These are phyloP conservation scores for Cristatella mucedo DNA, from an alignment of 2,888 invertebrate genomes.

Conservation along the genomic window DNA sequence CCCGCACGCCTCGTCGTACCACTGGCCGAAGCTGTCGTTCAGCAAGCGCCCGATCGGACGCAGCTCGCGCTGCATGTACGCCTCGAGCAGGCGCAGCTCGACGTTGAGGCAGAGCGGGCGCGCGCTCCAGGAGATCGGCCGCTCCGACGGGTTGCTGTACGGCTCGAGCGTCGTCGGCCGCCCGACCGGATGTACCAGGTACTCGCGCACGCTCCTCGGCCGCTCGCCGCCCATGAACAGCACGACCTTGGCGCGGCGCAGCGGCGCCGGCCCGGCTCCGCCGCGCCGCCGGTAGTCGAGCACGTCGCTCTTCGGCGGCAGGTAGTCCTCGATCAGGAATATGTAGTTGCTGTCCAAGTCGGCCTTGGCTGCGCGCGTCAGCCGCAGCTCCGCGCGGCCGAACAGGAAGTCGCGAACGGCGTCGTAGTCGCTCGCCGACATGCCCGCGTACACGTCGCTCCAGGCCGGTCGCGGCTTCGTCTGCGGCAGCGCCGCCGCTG, in stretches of 20 bases:
- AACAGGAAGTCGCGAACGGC: too few species aligned
- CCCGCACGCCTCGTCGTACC: too few species aligned
- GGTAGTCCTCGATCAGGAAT: not conserved
- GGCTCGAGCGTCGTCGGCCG: not conserved
- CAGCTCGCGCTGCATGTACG: too few species aligned
- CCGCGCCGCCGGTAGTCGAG: not conserved
- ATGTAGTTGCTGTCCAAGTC: conserved; percentile 1
- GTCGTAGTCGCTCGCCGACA: too few species aligned
- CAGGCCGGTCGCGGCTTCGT: too few species aligned
- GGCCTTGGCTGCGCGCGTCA: too few species aligned
- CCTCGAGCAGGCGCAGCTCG: too few species aligned
- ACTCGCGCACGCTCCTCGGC: not conserved
- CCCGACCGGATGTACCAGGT: not conserved
- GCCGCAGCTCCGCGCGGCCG: too few species aligned
- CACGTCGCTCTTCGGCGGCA: conserved; percentile 1
- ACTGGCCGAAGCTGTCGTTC: too few species aligned
- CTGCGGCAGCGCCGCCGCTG: too few species aligned
- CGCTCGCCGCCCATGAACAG: not conserved
- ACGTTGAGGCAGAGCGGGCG: not conserved
- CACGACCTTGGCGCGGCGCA: not conserved
- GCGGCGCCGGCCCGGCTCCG: not conserved
- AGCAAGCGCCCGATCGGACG: too few species aligned
- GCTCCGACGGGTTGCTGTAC: not conserved
- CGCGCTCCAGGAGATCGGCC: not conserved
- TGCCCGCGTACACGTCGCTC: too few species aligned